Percentiles rank a stretch among this genome's conserved stretches.
phyloP scores from a whole-genome alignment of 2,888 invertebrate species.

The Oscheius sp. region DNA sequence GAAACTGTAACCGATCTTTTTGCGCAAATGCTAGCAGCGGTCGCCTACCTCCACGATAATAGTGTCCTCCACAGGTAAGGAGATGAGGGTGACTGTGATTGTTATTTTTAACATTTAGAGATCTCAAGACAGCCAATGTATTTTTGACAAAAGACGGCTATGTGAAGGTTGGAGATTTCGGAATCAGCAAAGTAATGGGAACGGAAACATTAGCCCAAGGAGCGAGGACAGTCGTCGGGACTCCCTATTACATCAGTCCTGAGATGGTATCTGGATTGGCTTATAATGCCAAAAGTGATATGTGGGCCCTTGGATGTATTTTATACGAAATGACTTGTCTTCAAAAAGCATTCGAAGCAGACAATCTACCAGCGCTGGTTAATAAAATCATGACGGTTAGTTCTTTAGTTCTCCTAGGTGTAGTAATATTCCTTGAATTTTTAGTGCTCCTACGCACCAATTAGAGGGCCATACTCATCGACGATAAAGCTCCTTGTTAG shows the following conservation, averaged over 20 bases:
- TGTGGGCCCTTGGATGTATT: constrained; percentile 81
- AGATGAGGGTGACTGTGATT: background rate
- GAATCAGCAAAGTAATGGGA: constrained; percentile 81
- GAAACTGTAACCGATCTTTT: constrained; percentile 63
- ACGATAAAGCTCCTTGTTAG: constrained; percentile 77
- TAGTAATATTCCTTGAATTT: background rate
- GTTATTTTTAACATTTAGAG: constrained; percentile 72
- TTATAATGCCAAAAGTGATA: constrained; percentile 82
- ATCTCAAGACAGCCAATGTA: constrained; percentile 81
- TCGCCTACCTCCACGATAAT: constrained; percentile 79
- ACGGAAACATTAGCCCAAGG: constrained; percentile 73
- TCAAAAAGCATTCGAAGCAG: constrained; percentile 80
- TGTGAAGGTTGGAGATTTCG: constrained; percentile 81
- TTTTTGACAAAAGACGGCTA: constrained; percentile 78
- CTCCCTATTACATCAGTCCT: constrained; percentile 74
- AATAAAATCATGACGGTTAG: constrained; percentile 78
- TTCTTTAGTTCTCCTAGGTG: background rate
- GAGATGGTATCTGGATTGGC: constrained; percentile 77
- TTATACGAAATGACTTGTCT: constrained; percentile 81
- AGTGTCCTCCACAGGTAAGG: constrained; percentile 75
- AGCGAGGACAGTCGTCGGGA: constrained; percentile 74
- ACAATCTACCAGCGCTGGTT: constrained; percentile 80
- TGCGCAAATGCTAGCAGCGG: constrained; percentile 78
- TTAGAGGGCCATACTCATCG: constrained; percentile 78
- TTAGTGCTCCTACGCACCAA: constrained; percentile 78